Evolutionary conservation across 1,140 invertebrate genomes (phyloP).

Genomic region (Drosophila carrolli): DNA sequence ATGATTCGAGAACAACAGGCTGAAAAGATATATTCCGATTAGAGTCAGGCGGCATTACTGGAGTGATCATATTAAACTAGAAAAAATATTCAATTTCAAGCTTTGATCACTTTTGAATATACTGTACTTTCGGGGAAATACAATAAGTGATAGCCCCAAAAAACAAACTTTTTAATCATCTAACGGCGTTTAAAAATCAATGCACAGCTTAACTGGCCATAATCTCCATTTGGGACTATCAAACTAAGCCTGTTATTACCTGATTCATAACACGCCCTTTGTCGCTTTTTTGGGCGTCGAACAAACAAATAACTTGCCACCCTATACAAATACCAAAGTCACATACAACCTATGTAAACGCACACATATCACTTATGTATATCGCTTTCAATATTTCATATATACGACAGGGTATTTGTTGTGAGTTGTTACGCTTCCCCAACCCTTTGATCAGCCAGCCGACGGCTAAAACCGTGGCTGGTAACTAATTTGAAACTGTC

Average conservation of each 20-base stretch:
- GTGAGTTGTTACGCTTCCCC: background rate
- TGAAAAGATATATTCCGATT: background rate
- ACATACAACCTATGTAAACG: slow-evolving; percentile 23
- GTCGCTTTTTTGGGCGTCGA: slow-evolving; percentile 14
- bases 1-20: slow-evolving; percentile 29
- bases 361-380: slow-evolving; percentile 45
- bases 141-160: too few relatives aligned
- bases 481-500: slow-evolving; percentile 71
- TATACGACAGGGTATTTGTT: slow-evolving; percentile 36
- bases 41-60: background rate
- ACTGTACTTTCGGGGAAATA: background rate
- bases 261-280: slow-evolving; percentile 50
- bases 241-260: slow-evolving; percentile 44
- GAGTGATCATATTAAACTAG: too few relatives aligned
- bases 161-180: slow-evolving; percentile 8
- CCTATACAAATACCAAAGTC: slow-evolving; percentile 21
- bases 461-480: slow-evolving; percentile 51
- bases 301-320: slow-evolving; percentile 40
- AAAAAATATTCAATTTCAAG: too few relatives aligned
- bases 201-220: slow-evolving; percentile 28
- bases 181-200: background rate
- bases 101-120: background rate
- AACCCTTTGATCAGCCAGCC: background rate
- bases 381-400: slow-evolving; percentile 57
- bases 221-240: slow-evolving; percentile 44